Evolutionary conservation across 1,140 invertebrate species (phyloP), one percentile per base, ranked within the genome.

Genomic region (Heliconius hermathena): DNA sequence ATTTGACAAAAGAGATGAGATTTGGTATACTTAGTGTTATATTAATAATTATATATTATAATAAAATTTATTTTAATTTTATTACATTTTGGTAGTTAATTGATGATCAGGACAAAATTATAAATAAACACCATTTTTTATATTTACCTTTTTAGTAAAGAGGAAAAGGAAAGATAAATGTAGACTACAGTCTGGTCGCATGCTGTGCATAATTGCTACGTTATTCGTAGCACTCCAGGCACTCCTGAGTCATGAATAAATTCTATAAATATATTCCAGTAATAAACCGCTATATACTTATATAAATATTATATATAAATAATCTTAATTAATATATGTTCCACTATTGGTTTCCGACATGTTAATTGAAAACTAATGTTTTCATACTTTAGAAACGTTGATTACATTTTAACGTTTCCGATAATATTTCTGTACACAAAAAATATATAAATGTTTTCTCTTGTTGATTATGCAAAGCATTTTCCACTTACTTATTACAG

Each of bases 171-270:
- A 57, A 57, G 54, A 57, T 57, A 57, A 57, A 57, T 57, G n/a
- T 57, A 9, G 54, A 57, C 54, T 20, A 57, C n/a, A 57, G 54
- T 57, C 54, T 57, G 8, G 54, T 60, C 54, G 54, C 54, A 60
- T 60, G 54, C 54, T 60, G 49, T 52, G 49, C 49, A 20, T 52
- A 52, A 52, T 52, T 52, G 49, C 49, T 52, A 52, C 49, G 49
- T 52, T 52, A 20, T 52, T 52, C 49, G 54, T 60, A 60, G 54
- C 54, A 60, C 54, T 60, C 54, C n/a, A 60, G 54, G 54, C 54
- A 60, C 54, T 60, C 54, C 9, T 22, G 20, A 60, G 54, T 60
- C 54, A 60, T 60, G 54, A 60, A 60, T 60, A 60, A 60, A 60
- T 60, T 60, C 54, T 22, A 60, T 60, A 60, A 54, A 60, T 60